phyloP scores from a whole-genome alignment of 2,888 invertebrate species.

The Eutolmus rufibarbis region DNA sequence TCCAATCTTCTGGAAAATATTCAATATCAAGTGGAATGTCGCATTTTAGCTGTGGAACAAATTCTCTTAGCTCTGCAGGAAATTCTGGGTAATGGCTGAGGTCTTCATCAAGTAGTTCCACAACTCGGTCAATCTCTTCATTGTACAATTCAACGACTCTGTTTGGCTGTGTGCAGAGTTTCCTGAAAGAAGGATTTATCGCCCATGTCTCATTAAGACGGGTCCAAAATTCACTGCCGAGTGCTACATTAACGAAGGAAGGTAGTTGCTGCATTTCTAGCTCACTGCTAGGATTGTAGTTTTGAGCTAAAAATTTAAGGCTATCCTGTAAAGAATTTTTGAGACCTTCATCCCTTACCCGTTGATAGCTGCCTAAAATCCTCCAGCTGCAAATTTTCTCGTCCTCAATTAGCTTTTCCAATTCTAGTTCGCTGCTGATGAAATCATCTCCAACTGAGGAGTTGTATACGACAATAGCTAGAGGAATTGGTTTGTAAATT shows the following conservation, averaged over 20 bases:
- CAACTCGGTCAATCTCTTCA: conserved; percentile 70
- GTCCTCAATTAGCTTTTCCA: conserved; percentile 58
- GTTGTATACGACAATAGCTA: conserved; percentile 55
- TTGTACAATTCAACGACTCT: conserved; percentile 72
- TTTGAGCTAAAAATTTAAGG: conserved; percentile 66
- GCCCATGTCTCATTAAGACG: conserved; percentile 60
- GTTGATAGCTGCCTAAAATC: conserved; percentile 47
- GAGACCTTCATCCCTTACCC: conserved; percentile 55
- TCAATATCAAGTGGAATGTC: conserved; percentile 71
- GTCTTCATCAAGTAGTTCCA: conserved; percentile 68
- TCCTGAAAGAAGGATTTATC: conserved; percentile 56
- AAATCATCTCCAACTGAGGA: conserved; percentile 28
- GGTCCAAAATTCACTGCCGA: conserved; percentile 72
- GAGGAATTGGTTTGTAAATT: conserved; percentile 51
- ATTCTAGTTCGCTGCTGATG: conserved; percentile 47
- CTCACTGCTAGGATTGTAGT: conserved; percentile 64
- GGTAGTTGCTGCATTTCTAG: conserved; percentile 68
- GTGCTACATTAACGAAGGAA: conserved; percentile 66
- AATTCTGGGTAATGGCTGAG: conserved; percentile 70
- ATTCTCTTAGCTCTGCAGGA: conserved; percentile 70
- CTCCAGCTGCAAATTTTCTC: conserved; percentile 61
- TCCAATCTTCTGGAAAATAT: conserved; percentile 72
- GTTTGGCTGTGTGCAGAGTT: conserved; percentile 62
- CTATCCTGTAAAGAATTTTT: conserved; percentile 64
- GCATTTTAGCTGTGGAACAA: conserved; percentile 62